Conservation (phyloP, 2,113 vertebrate species). For the Saccopteryx bilineata region DNA sequence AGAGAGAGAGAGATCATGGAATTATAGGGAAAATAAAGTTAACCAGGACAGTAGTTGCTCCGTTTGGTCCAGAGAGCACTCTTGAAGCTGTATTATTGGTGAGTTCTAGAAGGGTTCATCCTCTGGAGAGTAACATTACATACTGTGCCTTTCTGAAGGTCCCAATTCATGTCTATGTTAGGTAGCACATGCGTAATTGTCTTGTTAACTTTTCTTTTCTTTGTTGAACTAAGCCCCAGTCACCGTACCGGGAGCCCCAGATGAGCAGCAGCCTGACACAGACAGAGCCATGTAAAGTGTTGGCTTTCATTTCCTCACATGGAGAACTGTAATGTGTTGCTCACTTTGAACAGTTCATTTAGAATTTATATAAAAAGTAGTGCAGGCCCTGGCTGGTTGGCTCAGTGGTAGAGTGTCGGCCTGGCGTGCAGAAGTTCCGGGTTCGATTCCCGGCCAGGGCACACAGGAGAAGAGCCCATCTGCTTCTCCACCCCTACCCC, state of each 20-base stretch:
- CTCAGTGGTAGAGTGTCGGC: too few species aligned
- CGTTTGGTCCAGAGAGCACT: slow-evolving; percentile 1
- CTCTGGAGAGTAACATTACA: not conserved
- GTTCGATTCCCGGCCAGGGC: too few species aligned
- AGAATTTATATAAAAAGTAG: slow-evolving; percentile 74
- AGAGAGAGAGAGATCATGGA: not conserved
- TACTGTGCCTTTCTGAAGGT: not conserved
- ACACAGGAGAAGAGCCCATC: too few species aligned
- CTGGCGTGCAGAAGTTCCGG: too few species aligned
- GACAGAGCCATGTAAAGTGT: slow-evolving; percentile 28
- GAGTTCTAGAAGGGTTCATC: not conserved
- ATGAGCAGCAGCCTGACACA: not conserved
- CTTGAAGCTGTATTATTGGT: not conserved
- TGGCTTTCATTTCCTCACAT: slow-evolving; percentile 58
- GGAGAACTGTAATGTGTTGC: slow-evolving; percentile 46
- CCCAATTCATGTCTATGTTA: slow-evolving; percentile 48
- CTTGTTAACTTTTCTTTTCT: slow-evolving; percentile 67
- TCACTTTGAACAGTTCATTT: slow-evolving; percentile 73
- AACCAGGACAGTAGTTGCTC: not conserved
- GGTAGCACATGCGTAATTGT: slow-evolving; percentile 45
- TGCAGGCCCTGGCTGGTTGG: too few species aligned
- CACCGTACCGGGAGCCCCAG: not conserved
- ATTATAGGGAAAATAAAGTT: slow-evolving; percentile 15
- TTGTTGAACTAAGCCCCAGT: slow-evolving; percentile 38
- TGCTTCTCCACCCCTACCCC: too few species aligned